Conservation (phyloP, 2,797 vertebrate genomes). For the Sebastes oblongus region DNA sequence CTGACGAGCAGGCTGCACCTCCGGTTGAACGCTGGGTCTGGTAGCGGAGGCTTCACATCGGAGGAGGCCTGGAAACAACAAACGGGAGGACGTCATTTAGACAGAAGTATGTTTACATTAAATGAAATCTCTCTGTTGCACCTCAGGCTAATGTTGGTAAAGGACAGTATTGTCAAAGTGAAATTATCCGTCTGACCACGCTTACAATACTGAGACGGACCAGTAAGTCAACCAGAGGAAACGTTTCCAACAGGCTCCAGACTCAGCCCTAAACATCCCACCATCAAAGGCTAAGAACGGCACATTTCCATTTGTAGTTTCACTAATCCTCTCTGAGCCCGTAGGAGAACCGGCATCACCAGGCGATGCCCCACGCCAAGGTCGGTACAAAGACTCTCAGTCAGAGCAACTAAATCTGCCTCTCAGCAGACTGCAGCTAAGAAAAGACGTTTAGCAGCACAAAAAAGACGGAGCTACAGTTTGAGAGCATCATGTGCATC, state of each 20-base stretch:
- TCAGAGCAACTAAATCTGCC: not conserved
- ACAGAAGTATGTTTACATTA: too few relatives aligned
- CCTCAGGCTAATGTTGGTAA: not conserved
- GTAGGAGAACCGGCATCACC: conserved; percentile 21
- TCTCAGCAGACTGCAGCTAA: conserved; percentile 27
- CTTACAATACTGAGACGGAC: not conserved
- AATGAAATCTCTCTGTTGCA: not conserved
- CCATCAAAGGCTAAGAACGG: conserved; percentile 53
- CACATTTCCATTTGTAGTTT: conserved; percentile 45
- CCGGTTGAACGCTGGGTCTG: conserved; percentile 64
- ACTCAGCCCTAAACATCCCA: conserved; percentile 8
- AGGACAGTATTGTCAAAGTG: not conserved
- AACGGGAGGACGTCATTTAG: not conserved
- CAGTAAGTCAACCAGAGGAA: not conserved
- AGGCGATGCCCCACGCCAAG: conserved; percentile 21
- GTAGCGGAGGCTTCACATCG: conserved; percentile 40
- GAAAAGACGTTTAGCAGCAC: not conserved
- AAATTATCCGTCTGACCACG: not conserved
- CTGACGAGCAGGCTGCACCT: conserved; percentile 71
- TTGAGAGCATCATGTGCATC: not conserved
- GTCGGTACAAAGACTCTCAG: conserved; percentile 19
- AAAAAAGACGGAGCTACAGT: not conserved
- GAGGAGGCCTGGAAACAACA: conserved; percentile 32
- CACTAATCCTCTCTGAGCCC: conserved; percentile 48
- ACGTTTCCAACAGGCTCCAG: not conserved